These are phyloP conservation scores for Brachionus paranguensis DNA, from an alignment of 1,140 invertebrate genomes.

Conservation along the genomic window DNA sequence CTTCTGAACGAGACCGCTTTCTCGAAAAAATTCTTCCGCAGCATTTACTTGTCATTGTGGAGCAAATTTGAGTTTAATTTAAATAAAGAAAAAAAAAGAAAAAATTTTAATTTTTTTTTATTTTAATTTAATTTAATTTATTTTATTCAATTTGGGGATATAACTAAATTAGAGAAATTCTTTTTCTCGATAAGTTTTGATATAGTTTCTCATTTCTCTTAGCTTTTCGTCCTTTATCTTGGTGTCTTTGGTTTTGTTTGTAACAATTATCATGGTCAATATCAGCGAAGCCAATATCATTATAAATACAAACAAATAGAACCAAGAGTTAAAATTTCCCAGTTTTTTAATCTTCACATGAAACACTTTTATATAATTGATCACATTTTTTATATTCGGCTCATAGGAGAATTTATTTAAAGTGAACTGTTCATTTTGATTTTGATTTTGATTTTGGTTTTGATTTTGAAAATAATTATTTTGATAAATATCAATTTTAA, in stretches of 20 bases:
- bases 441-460: no score
- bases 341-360: background rate
- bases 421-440: background rate
- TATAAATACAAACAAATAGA: background rate
- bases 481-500: background rate
- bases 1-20: background rate
- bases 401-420: background rate
- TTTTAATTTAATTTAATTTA: background rate
- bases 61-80: background rate
- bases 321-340: background rate
- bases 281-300: background rate
- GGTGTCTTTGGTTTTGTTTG: background rate
- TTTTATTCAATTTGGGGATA: background rate
- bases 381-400: background rate
- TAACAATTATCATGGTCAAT: background rate
- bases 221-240: background rate
- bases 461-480: background rate
- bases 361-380: background rate
- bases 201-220: background rate
- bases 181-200: background rate
- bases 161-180: slow-evolving; percentile 6
- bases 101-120: background rate
- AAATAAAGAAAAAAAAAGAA: background rate
- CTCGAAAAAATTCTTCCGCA: background rate
- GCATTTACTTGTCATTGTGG: background rate